Percentiles rank a stretch among this genome's conserved stretches.
These are phyloP conservation scores for Hoplodrina ambigua DNA, from an alignment of 2,888 invertebrate species.

Conservation along the genomic window DNA sequence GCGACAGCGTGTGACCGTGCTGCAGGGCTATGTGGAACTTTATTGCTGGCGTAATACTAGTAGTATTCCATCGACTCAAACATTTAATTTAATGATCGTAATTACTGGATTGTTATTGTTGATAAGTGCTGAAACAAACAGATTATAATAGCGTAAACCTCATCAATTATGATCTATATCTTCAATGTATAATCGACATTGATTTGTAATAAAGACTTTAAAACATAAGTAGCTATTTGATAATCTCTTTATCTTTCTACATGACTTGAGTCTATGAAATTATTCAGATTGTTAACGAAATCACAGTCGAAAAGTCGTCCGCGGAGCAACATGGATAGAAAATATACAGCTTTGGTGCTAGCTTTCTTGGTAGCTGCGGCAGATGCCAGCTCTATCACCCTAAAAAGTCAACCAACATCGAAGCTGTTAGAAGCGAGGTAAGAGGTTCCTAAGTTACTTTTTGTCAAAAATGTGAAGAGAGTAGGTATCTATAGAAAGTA, in stretches of 20 bases:
- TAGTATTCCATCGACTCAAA: slow-evolving; percentile 33
- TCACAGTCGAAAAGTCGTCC: slow-evolving; percentile 58
- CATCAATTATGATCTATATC: slow-evolving; percentile 76
- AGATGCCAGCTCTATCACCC: slow-evolving; percentile 71
- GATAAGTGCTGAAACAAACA: slow-evolving; percentile 49
- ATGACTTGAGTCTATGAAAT: slow-evolving; percentile 68
- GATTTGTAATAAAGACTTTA: slow-evolving; percentile 70
- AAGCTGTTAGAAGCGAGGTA: slow-evolving; percentile 55
- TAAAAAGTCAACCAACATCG: slow-evolving; percentile 60
- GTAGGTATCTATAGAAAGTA: too few relatives aligned
- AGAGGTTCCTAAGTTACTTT: slow-evolving; percentile 7
- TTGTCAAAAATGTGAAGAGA: neutral
- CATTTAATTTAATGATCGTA: slow-evolving; percentile 12
- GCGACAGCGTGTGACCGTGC: too few relatives aligned
- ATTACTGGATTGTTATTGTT: slow-evolving; percentile 41
- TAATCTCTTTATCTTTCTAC: slow-evolving; percentile 69
- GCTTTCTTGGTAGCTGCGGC: slow-evolving; percentile 74
- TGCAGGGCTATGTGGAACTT: neutral
- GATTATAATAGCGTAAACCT: slow-evolving; percentile 66
- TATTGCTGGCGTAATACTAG: slow-evolving; percentile 11
- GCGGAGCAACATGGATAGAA: slow-evolving; percentile 72
- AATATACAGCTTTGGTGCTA: slow-evolving; percentile 73
- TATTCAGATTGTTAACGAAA: slow-evolving; percentile 46
- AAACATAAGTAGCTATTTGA: slow-evolving; percentile 61
- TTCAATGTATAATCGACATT: slow-evolving; percentile 66